phyloP scores from a whole-genome alignment of 2,113 vertebrate species.

The Perca fluviatilis region DNA sequence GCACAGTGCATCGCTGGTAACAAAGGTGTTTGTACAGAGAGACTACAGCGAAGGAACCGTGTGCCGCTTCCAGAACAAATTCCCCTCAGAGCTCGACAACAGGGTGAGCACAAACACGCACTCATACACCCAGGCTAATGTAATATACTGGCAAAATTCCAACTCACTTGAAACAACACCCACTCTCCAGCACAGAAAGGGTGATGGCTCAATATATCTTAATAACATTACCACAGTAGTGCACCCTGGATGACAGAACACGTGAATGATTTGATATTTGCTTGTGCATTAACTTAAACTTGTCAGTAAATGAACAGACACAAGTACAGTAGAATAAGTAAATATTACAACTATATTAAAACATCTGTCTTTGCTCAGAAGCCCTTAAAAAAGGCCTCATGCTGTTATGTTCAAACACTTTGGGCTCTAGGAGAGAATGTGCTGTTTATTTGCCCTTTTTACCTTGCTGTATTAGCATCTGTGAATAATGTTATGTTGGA shows the following conservation, averaged over 20 bases:
- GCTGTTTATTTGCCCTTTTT: slow-evolving; percentile 26
- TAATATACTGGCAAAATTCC: neutral
- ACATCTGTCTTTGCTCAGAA: neutral
- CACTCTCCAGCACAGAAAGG: neutral
- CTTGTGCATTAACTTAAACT: neutral
- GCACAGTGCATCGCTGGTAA: slow-evolving; percentile 92
- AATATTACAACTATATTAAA: slow-evolving; percentile 1
- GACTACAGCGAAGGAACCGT: slow-evolving; percentile 97
- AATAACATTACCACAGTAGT: neutral
- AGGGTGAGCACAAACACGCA: slow-evolving; percentile 86
- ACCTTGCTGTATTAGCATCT: slow-evolving; percentile 9
- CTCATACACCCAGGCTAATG: neutral
- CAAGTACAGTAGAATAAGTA: neutral
- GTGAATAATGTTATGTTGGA: slow-evolving; percentile 8
- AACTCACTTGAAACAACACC: slow-evolving; percentile 7
- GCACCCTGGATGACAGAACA: neutral
- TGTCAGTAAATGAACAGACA: neutral
- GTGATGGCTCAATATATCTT: neutral
- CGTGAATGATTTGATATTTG: neutral
- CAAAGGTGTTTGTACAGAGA: slow-evolving; percentile 97
- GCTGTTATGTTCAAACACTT: slow-evolving; percentile 17
- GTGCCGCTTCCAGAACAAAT: slow-evolving; percentile 97
- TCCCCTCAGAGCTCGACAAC: slow-evolving; percentile 95
- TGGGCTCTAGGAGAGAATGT: neutral
- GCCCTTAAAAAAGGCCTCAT: neutral